Evolutionary conservation across 2,113 vertebrate species (phyloP).

Genomic region (Notiomystis cincta): DNA sequence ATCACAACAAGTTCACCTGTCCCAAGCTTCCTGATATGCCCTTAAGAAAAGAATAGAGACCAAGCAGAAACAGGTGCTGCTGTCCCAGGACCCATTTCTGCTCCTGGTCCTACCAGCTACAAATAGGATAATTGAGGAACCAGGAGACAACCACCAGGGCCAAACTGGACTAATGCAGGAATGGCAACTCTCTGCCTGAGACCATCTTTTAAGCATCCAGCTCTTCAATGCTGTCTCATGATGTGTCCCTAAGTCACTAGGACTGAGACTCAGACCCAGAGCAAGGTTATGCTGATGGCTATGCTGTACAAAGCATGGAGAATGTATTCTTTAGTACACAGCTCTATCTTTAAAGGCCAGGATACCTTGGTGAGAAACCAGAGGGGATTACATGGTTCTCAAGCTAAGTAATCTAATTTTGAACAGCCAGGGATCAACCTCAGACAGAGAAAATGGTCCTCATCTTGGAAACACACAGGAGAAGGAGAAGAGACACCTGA

Average conservation of each 20-base stretch:
- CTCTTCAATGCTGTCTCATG: neutral
- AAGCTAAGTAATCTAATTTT: neutral
- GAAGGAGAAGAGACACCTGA: neutral
- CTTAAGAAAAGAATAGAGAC: neutral
- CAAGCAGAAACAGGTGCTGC: neutral
- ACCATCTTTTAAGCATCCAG: neutral
- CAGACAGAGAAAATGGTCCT: neutral
- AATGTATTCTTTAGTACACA: neutral
- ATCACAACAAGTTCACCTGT: neutral
- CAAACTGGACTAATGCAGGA: neutral
- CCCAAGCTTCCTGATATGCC: neutral
- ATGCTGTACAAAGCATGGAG: neutral
- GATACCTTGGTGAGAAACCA: neutral
- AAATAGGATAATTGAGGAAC: neutral
- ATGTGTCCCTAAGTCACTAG: neutral
- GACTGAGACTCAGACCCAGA: neutral
- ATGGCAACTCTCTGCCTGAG: neutral
- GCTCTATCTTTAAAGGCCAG: neutral
- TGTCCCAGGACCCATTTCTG: neutral
- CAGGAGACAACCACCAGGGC: neutral
- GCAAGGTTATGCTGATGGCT: neutral
- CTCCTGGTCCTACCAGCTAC: neutral
- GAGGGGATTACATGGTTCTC: neutral
- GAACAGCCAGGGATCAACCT: neutral
- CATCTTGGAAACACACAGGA: neutral